Percentiles rank a stretch among this genome's conserved stretches.
Conservation (phyloP, 2,888 invertebrate species). For the Hecatera dysodea region DNA sequence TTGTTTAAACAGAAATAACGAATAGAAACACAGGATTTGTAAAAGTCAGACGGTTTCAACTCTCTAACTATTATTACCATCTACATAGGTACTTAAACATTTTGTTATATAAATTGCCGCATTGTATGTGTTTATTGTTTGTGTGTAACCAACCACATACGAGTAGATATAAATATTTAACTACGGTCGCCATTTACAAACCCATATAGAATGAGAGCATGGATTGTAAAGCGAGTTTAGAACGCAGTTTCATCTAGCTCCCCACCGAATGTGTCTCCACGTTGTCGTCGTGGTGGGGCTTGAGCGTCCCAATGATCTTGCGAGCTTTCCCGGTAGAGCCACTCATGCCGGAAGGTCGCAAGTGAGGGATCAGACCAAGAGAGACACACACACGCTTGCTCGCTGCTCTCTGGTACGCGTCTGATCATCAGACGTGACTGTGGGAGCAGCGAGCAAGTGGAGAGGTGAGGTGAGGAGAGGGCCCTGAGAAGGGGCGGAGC, state of each 20-base stretch:
- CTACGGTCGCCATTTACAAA: constrained; percentile 18
- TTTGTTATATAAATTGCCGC: background rate
- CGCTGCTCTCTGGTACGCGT: too few relatives aligned
- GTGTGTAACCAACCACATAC: constrained; percentile 3
- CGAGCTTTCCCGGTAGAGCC: too few relatives aligned
- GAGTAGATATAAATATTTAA: constrained; percentile 23
- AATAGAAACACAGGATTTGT: background rate
- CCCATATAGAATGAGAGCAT: constrained; percentile 37
- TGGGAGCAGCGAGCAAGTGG: too few relatives aligned
- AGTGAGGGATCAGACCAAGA: too few relatives aligned
- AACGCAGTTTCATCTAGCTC: constrained; percentile 72
- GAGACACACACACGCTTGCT: too few relatives aligned
- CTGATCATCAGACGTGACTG: too few relatives aligned
- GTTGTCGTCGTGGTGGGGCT: too few relatives aligned
- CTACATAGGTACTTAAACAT: background rate
- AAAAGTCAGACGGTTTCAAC: background rate
- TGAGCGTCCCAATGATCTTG: too few relatives aligned
- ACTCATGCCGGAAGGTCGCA: too few relatives aligned
- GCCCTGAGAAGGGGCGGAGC: too few relatives aligned
- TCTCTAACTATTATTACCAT: background rate
- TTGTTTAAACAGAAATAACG: constrained; percentile 3
- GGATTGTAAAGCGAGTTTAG: constrained; percentile 63
- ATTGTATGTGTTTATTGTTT: background rate
- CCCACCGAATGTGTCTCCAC: too few relatives aligned
- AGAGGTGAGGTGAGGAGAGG: too few relatives aligned